Evolutionary conservation across 1,140 invertebrate genomes (phyloP).

Genomic region (Polypedilum pembai): DNA sequence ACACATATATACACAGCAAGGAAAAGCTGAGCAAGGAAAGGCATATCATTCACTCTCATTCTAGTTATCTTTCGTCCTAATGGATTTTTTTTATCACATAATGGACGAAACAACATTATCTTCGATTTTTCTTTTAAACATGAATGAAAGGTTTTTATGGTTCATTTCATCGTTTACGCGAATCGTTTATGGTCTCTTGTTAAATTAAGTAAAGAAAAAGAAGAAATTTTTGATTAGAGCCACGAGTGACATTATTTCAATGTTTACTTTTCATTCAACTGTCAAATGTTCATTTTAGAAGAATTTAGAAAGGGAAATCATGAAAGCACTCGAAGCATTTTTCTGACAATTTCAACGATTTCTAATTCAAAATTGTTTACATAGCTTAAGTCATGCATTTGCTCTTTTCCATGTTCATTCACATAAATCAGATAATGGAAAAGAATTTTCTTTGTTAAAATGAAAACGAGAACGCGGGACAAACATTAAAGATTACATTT

Average conservation of each 20-base stretch:
- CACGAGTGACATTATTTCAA: too few relatives aligned
- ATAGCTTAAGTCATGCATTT: not conserved
- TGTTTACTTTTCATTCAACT: not conserved
- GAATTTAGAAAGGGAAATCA: not conserved
- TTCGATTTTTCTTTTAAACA: constrained; percentile 23
- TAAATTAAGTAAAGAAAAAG: constrained; percentile 12
- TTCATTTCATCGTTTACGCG: constrained; percentile 8
- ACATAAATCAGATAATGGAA: too few relatives aligned
- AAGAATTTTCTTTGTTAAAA: too few relatives aligned
- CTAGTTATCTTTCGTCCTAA: constrained; percentile 9
- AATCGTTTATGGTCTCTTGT: not conserved
- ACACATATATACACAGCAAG: too few relatives aligned
- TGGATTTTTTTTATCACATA: constrained; percentile 26
- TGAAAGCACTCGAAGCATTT: constrained; percentile 4
- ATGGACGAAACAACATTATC: constrained; percentile 17
- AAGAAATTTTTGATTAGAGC: too few relatives aligned
- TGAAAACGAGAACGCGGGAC: too few relatives aligned
- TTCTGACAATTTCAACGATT: not conserved
- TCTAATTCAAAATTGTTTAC: not conserved
- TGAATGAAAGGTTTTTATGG: constrained; percentile 26
- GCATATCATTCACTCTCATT: not conserved
- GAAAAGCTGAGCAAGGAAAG: too few relatives aligned
- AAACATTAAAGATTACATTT: too few relatives aligned
- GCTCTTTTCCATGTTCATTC: not conserved
- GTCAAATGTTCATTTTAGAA: not conserved